phyloP scores from a whole-genome alignment of 2,113 vertebrate genomes.

The Puffinus mauretanicus region DNA sequence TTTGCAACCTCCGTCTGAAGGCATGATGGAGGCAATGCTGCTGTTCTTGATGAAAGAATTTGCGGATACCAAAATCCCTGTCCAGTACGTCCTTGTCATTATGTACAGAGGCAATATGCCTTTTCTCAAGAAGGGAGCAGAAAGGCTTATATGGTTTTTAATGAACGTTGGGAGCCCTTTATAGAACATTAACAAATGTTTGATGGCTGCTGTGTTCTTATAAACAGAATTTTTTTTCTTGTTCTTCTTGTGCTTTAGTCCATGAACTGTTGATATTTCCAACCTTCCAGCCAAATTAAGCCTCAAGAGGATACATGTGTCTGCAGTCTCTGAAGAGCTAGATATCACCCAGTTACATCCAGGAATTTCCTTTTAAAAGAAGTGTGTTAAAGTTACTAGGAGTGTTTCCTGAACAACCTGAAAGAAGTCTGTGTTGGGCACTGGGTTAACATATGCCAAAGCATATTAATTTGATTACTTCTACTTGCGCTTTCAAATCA shows the following conservation, averaged over 20 bases:
- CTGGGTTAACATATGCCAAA: not conserved
- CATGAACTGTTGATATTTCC: conserved; percentile 22
- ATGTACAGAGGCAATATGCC: not conserved
- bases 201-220: not conserved
- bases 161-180: not conserved
- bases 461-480: not conserved
- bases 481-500: not conserved
- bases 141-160: not conserved
- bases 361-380: not conserved
- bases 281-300: not conserved
- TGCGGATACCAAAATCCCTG: not conserved
- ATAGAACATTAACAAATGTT: not conserved
- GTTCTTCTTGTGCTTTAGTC: not conserved
- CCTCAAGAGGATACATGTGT: not conserved
- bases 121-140: not conserved
- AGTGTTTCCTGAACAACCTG: not conserved
- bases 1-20: not conserved
- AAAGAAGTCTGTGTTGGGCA: not conserved
- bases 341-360: not conserved
- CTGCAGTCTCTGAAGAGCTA: not conserved
- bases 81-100: not conserved
- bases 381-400: not conserved
- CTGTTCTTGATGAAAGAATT: not conserved
- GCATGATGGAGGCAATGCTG: not conserved
- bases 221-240: not conserved